Evolutionary conservation across 2,797 vertebrate species (phyloP).

Genomic region (Eupleurogrammus muticus): DNA sequence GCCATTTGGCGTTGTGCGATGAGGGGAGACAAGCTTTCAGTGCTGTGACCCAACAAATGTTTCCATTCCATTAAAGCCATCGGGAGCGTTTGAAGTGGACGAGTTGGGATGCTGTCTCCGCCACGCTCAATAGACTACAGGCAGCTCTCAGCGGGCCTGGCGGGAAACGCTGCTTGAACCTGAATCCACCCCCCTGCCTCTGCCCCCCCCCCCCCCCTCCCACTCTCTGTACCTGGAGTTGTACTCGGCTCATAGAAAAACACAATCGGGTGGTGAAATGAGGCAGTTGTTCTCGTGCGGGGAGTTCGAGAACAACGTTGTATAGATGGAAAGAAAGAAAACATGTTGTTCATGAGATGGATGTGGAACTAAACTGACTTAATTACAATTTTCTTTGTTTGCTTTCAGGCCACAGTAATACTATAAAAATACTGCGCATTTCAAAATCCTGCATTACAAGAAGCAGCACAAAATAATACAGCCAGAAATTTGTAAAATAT

Average conservation of each 20-base stretch:
- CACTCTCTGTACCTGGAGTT: constrained; percentile 23
- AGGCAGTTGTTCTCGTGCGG: not conserved
- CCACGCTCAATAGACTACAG: constrained; percentile 66
- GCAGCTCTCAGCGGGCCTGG: constrained; percentile 47
- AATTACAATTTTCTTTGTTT: not conserved
- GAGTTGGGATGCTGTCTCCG: constrained; percentile 56
- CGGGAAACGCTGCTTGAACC: constrained; percentile 27
- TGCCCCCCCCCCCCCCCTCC: not conserved
- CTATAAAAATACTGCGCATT: too few relatives aligned
- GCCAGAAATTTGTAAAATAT: too few relatives aligned
- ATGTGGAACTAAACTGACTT: not conserved
- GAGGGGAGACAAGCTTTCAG: constrained; percentile 65
- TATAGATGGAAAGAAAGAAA: not conserved
- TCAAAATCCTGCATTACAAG: too few relatives aligned
- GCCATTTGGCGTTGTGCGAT: constrained; percentile 61
- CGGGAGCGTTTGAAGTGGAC: constrained; percentile 66
- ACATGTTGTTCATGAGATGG: not conserved
- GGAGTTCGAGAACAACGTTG: not conserved
- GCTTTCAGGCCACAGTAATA: not conserved
- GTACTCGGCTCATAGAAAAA: constrained; percentile 15
- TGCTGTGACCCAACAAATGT: constrained; percentile 75
- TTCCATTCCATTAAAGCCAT: constrained; percentile 73
- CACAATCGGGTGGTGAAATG: constrained; percentile 9
- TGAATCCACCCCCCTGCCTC: too few relatives aligned
- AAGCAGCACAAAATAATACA: too few relatives aligned